A percentile compares a stretch with the other conserved stretches of the same genome.
Evolutionary conservation across 2,797 vertebrate species (phyloP).

Genomic region (Sebastes alutus): DNA sequence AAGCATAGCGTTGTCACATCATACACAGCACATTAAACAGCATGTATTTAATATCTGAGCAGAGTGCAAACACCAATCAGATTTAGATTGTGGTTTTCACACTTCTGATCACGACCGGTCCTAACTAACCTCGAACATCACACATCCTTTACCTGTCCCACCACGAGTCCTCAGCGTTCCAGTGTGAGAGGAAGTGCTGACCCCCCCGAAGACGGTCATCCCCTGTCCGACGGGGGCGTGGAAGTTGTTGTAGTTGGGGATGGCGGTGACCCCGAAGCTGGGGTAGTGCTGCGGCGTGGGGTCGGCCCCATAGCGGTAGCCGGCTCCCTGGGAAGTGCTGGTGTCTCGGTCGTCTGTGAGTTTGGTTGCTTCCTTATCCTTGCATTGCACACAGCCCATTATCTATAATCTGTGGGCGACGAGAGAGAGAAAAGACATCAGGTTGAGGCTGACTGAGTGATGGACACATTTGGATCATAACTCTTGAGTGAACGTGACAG

Average conservation of each 20-base stretch:
- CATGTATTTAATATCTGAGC: neutral
- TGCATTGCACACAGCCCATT: constrained; percentile 99
- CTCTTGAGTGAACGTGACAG: neutral
- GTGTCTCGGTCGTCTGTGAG: constrained; percentile 90
- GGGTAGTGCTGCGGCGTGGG: constrained; percentile 93
- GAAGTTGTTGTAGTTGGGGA: constrained; percentile 98
- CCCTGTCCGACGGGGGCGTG: constrained; percentile 88
- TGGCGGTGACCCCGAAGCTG: constrained; percentile 90
- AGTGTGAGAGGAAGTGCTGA: constrained; percentile 91
- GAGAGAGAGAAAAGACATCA: neutral
- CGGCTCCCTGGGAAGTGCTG: constrained; percentile 89
- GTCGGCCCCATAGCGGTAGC: constrained; percentile 92
- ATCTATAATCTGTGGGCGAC: constrained; percentile 86
- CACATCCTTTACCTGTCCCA: constrained; percentile 86
- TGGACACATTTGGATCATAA: neutral
- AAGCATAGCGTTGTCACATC: no score
- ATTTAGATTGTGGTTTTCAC: neutral
- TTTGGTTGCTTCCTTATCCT: constrained; percentile 98
- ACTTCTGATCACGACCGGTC: neutral
- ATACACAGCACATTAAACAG: no score
- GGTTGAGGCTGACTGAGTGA: neutral
- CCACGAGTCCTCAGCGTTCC: constrained; percentile 91
- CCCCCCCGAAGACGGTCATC: constrained; percentile 92
- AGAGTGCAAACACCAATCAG: neutral
- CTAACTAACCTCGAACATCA: neutral